Evolutionary conservation across 92 coral and sea anemone species (phyloP).

Genomic region (Heteractis magnifica): DNA sequence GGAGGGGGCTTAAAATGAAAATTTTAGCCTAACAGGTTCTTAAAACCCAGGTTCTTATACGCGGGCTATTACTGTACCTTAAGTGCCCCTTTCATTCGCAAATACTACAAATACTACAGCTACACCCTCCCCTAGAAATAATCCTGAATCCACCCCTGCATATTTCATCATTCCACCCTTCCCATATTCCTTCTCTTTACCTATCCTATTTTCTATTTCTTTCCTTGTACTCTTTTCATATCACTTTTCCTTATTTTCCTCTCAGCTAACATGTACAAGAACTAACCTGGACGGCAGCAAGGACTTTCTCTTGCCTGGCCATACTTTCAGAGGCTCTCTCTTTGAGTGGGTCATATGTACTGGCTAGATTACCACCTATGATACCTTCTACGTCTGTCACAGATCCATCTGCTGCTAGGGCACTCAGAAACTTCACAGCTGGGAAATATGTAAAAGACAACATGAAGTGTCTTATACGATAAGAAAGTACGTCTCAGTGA

Average conservation of each 20-base stretch:
- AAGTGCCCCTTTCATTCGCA: too few species aligned
- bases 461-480: too few species aligned
- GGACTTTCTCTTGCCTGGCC: slow-evolving; percentile 73
- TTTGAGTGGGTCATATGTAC: slow-evolving; percentile 71
- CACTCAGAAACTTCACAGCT: slow-evolving; percentile 94
- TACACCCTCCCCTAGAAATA: neutral
- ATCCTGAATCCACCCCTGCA: neutral
- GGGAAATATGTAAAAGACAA: neutral
- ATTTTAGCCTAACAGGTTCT: too few species aligned
- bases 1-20: too few species aligned
- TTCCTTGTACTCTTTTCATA: neutral
- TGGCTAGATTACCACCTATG: slow-evolving; percentile 70
- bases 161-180: neutral
- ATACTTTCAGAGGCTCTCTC: slow-evolving; percentile 73
- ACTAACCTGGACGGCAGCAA: slow-evolving; percentile 77
- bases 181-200: neutral
- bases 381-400: slow-evolving; percentile 85
- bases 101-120: too few species aligned
- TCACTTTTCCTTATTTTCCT: too few species aligned
- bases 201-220: neutral
- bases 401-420: slow-evolving; percentile 96
- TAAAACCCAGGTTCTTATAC: too few species aligned
- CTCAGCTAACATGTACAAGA: neutral
- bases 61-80: too few species aligned
- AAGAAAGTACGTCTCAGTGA: too few species aligned